These are phyloP conservation scores for Eurois occulta DNA, from an alignment of 2,888 invertebrate genomes.

Conservation along the genomic window DNA sequence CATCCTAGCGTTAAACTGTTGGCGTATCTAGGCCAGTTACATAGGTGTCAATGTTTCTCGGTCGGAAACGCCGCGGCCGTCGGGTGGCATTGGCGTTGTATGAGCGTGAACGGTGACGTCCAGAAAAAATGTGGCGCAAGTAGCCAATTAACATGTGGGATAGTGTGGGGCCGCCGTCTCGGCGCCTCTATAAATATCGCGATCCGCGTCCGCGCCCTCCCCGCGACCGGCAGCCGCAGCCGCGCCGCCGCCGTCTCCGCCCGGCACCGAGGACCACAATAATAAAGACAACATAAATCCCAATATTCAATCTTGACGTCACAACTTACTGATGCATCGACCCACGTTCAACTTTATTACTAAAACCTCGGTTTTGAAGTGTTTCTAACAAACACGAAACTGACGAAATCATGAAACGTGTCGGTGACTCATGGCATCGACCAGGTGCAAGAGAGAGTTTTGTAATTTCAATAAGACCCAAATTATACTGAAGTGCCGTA, in stretches of 20 bases:
- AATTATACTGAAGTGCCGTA: slow-evolving; percentile 26
- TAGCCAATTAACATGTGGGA: slow-evolving; percentile 88
- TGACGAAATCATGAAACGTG: slow-evolving; percentile 50
- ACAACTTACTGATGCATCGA: slow-evolving; percentile 71
- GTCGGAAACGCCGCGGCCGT: slow-evolving; percentile 80
- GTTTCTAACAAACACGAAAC: slow-evolving; percentile 63
- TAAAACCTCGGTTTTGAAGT: slow-evolving; percentile 63
- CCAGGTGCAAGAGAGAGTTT: slow-evolving; percentile 17
- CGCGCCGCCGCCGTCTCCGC: slow-evolving; percentile 77
- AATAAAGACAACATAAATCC: slow-evolving; percentile 78
- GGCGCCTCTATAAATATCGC: slow-evolving; percentile 88
- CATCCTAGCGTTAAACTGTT: slow-evolving; percentile 78
- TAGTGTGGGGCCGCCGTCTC: slow-evolving; percentile 87
- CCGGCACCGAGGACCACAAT: slow-evolving; percentile 77
- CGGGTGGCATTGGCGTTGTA: slow-evolving; percentile 84
- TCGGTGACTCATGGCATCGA: slow-evolving; percentile 52
- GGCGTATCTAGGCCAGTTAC: slow-evolving; percentile 83
- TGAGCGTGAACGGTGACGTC: slow-evolving; percentile 84
- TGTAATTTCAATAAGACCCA: slow-evolving; percentile 39
- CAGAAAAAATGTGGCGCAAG: slow-evolving; percentile 88
- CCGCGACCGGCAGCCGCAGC: slow-evolving; percentile 74
- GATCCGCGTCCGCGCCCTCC: slow-evolving; percentile 69
- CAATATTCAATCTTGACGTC: slow-evolving; percentile 77
- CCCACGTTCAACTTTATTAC: slow-evolving; percentile 74
- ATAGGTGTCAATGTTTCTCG: slow-evolving; percentile 89